Evolutionary conservation across 2,888 invertebrate genomes (phyloP), one percentile per base, ranked within the genome.

Genomic region (Mellilla xanthometata): DNA sequence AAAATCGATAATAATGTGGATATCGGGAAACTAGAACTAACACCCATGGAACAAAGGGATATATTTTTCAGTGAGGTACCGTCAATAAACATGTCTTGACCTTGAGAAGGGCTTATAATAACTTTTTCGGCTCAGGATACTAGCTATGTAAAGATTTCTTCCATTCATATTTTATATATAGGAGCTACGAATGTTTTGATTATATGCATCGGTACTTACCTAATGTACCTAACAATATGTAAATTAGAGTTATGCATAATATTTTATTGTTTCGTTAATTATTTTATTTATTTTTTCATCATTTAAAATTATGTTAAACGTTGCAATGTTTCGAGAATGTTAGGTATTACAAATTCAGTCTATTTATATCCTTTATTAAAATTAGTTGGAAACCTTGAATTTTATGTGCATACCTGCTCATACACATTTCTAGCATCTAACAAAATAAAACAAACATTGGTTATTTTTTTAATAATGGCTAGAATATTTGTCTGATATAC

Each of bases 61-160:
- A 78, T 76, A 64, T 94, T 94, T 88, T 94, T 94, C 84, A 90
- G 90, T 71, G 91, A 93, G 91, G 94, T 93, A 90, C 67, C 60
- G 64, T 82, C 77, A 68, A 76, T 84, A 82, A 81, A 82, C 80
- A 81, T 78, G 68, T 80, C 68, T 76, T 78, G 84, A 82, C 85
- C 84, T 88, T 89, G 87, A 84, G 63, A 65, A 72, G 68, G 61
- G 66, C 63, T 70, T 66, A 64, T 61, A 56, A 58, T 63, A 52
- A 42, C 49, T 45, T 50, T 40, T 39, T 52, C 56, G 41, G 36
- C 53, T 54, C 39, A 49, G 52, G 57, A 46, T 30, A 6, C 38
- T 31, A 22, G 34, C 34, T 42, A 13, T n/a, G 10, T 22, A 19
- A 2, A 12, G 12, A 7, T 19, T 34, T 12, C 9, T 23, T 23